Conservation (phyloP, 2,888 invertebrate genomes). For the Danaus chrysippus region DNA sequence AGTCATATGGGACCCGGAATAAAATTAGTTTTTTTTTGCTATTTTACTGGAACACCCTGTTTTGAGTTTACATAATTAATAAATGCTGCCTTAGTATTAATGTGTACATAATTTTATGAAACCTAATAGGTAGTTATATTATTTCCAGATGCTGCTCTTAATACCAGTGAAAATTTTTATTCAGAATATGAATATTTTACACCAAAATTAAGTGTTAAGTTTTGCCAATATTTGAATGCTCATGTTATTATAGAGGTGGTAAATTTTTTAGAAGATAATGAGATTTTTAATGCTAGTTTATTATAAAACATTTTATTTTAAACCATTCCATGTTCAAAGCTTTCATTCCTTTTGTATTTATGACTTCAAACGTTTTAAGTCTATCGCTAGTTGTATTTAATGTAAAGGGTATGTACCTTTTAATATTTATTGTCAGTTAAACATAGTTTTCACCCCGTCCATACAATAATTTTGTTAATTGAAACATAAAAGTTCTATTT, state of each 20-base stretch:
- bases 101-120: too few species aligned
- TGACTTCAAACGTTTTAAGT: background rate
- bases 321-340: constrained; percentile 23
- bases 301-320: background rate
- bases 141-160: too few species aligned
- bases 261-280: too few species aligned
- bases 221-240: background rate
- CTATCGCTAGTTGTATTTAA: constrained; percentile 5
- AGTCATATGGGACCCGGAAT: too few species aligned
- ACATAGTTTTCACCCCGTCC: constrained; percentile 31
- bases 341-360: constrained; percentile 22
- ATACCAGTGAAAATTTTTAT: background rate
- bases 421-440: constrained; percentile 9
- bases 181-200: background rate
- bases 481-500: constrained; percentile 13
- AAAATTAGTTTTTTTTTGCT: too few species aligned
- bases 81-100: too few species aligned
- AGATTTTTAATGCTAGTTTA: too few species aligned
- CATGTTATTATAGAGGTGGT: too few species aligned
- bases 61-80: too few species aligned
- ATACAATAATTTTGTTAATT: constrained; percentile 17
- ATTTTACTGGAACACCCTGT: too few species aligned
- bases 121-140: too few species aligned
- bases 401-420: constrained; percentile 12
- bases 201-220: background rate